Evolutionary conservation across 2,888 invertebrate species (phyloP), one percentile per base, ranked within the genome.

Genomic region (Parascotia fuliginaria): DNA sequence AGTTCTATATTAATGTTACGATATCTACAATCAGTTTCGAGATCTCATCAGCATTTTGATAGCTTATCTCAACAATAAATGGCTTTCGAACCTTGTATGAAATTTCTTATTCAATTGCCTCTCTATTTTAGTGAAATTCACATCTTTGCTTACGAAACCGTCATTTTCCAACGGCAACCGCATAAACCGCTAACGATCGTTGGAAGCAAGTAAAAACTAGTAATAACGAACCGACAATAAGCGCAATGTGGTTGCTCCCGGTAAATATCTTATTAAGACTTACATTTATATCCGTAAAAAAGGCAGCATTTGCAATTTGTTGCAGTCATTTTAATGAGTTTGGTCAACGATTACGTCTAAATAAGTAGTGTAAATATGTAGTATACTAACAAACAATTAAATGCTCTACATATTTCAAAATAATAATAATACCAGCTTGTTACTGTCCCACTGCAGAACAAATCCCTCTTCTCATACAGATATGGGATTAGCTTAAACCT

Each of bases 61-160:
- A 75, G 62, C 49, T 48, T 54, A 65, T 60, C 72, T 60, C 65
- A 58, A 58, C 65, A 66, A 66, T 61, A 65, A 69, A 43, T 42
- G 47, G 54, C 75, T 79, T 78, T 77, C 77, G 70, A 69, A 58
- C 65, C 65, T 59, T 46, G 60, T 60, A 77, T 75, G 82, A 84
- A 81, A 83, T 81, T 81, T 78, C 79, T 79, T 79, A 82, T 84
- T 81, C 80, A 85, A 85, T 85, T 82, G 74, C 62, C 69, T 72
- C 69, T 67, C 51, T 57, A 65, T 55, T 64, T 55, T 65, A 61
- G 79, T 65, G 75, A 81, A 79, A 82, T 78, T 77, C 70, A 67
- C 75, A 72, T 80, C 67, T 73, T 75, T 73, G 56, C 56, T 53
- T 57, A 28, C 56, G 51, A 60, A 55, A 54, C 34, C 43, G 55